These are phyloP conservation scores for Chloropsis hardwickii DNA, from an alignment of 2,113 vertebrate species.

Conservation along the genomic window DNA sequence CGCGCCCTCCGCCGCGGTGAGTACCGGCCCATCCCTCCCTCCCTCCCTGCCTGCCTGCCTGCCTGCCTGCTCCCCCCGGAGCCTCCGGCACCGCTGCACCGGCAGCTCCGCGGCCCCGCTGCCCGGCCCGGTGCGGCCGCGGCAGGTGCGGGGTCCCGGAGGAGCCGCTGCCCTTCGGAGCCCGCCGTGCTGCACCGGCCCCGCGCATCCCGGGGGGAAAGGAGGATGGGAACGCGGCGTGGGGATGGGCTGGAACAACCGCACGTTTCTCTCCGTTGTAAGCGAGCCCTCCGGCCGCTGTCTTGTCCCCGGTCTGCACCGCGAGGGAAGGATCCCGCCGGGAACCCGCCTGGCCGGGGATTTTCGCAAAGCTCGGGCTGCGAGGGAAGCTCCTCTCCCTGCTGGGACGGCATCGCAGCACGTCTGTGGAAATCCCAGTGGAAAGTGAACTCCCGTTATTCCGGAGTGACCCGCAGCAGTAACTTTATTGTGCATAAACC, in stretches of 20 bases:
- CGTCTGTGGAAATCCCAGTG: background rate
- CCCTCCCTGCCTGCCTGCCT: too few relatives aligned
- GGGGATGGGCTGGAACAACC: fast-evolving
- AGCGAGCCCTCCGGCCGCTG: background rate
- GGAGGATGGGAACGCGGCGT: background rate
- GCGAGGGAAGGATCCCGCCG: background rate
- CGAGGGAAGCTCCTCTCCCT: background rate
- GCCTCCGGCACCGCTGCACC: background rate
- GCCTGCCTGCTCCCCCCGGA: too few relatives aligned
- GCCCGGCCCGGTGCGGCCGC: background rate
- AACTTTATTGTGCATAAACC: background rate
- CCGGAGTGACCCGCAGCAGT: background rate
- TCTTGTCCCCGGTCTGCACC: fast-evolving
- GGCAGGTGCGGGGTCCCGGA: background rate
- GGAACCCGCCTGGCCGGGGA: fast-evolving
- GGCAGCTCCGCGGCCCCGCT: too few relatives aligned
- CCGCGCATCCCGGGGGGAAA: background rate
- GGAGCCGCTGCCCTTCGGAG: background rate
- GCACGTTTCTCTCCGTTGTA: background rate
- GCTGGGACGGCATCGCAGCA: fast-evolving
- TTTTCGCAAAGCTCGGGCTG: background rate
- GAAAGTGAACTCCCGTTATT: fast-evolving
- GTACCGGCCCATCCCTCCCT: too few relatives aligned
- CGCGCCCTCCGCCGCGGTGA: background rate
- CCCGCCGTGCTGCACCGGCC: background rate